phyloP scores from a whole-genome alignment of 2,113 vertebrate species.

The Leptosomus discolor region DNA sequence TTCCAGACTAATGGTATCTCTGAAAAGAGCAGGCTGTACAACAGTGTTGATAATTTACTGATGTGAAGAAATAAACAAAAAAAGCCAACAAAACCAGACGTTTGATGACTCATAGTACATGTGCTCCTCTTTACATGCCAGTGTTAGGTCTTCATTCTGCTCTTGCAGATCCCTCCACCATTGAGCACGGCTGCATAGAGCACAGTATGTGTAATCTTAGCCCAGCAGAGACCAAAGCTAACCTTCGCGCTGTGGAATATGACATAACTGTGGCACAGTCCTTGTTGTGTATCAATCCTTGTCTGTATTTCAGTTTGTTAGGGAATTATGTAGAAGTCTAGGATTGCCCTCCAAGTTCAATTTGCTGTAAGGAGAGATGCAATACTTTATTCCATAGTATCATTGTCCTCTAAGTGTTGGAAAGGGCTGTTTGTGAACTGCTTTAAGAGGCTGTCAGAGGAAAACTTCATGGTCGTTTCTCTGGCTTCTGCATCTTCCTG shows the following conservation, averaged over 20 bases:
- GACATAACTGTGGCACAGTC: background rate
- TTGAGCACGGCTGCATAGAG: background rate
- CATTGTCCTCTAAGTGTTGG: background rate
- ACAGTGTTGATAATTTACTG: background rate
- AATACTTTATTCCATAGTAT: background rate
- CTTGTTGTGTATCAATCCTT: background rate
- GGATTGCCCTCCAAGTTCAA: background rate
- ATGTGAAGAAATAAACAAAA: background rate
- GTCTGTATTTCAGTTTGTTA: background rate
- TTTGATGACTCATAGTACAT: accelerated
- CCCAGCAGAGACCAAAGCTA: background rate
- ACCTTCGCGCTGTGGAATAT: background rate
- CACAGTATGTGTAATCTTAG: background rate
- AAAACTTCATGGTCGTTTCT: background rate
- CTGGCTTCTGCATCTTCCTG: background rate
- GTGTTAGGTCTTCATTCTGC: background rate
- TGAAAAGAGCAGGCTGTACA: background rate
- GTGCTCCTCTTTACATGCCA: background rate
- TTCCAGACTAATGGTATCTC: background rate
- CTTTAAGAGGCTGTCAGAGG: background rate
- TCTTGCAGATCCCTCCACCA: background rate
- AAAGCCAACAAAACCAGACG: background rate
- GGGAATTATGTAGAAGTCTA: background rate
- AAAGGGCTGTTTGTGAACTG: background rate
- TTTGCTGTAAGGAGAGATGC: background rate